These are phyloP conservation scores for Caracal caracal DNA, from an alignment of 2,113 vertebrate genomes.

Conservation along the genomic window DNA sequence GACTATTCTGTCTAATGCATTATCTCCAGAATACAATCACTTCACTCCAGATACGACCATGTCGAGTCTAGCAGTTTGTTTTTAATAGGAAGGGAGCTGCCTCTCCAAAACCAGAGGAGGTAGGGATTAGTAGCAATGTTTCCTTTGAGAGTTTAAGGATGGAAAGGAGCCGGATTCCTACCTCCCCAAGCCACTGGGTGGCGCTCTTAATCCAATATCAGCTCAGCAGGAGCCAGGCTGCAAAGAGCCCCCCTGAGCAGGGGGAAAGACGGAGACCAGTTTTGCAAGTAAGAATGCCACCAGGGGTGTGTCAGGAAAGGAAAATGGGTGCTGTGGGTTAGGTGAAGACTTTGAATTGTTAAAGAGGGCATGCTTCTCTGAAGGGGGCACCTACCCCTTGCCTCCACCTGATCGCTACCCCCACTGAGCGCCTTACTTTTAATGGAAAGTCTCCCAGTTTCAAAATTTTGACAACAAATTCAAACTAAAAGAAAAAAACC, in stretches of 20 bases:
- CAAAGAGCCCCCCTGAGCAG: background rate
- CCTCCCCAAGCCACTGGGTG: conserved; percentile 74
- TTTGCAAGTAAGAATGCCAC: background rate
- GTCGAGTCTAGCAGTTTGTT: background rate
- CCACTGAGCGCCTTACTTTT: conserved; percentile 2
- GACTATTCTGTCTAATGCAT: background rate
- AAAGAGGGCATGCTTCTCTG: background rate
- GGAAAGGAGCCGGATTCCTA: background rate
- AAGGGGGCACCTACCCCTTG: background rate
- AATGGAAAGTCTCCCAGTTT: background rate
- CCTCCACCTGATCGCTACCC: background rate
- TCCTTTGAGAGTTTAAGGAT: background rate
- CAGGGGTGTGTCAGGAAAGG: background rate
- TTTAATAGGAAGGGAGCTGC: background rate
- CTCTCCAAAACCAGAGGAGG: background rate
- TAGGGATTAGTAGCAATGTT: background rate
- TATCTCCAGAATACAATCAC: background rate
- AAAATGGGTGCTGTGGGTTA: background rate
- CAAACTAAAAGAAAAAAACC: background rate
- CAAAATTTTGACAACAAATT: conserved; percentile 46
- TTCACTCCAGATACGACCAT: background rate
- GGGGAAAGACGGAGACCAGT: background rate
- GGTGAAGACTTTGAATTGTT: background rate
- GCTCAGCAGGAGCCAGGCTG: background rate
- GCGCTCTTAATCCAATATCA: conserved; percentile 60